These are phyloP conservation scores for Drosophila borealis DNA, from an alignment of 2,888 invertebrate genomes.

Conservation along the genomic window DNA sequence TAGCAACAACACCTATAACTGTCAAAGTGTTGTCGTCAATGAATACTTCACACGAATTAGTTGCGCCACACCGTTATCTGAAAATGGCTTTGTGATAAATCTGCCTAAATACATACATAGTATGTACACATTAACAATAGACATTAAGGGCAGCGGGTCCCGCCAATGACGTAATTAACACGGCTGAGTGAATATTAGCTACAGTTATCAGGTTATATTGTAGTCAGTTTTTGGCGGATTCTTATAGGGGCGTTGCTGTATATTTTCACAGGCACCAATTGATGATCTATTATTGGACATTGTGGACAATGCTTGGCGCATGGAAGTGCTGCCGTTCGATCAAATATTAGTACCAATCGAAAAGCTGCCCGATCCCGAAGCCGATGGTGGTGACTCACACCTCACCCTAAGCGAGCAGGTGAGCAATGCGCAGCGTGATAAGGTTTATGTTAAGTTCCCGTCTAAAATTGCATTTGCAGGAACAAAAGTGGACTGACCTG, in stretches of 20 bases:
- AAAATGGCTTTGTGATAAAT: slow-evolving; percentile 61
- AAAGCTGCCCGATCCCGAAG: slow-evolving; percentile 96
- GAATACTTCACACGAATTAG: slow-evolving; percentile 49
- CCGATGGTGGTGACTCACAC: slow-evolving; percentile 95
- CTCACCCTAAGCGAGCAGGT: slow-evolving; percentile 95
- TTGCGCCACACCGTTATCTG: slow-evolving; percentile 55
- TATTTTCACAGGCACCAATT: slow-evolving; percentile 75
- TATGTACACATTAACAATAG: slow-evolving; percentile 29
- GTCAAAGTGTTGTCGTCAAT: slow-evolving; percentile 9
- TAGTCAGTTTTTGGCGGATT: slow-evolving; percentile 10
- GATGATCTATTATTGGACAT: slow-evolving; percentile 85
- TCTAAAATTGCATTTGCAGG: slow-evolving; percentile 82
- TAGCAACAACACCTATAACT: not conserved
- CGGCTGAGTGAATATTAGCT: slow-evolving; percentile 2
- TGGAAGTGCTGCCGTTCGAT: slow-evolving; percentile 92
- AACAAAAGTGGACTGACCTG: slow-evolving; percentile 88
- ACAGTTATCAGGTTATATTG: slow-evolving; percentile 23
- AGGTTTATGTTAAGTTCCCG: slow-evolving; percentile 73
- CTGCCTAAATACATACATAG: slow-evolving; percentile 38
- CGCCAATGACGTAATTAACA: slow-evolving; percentile 59
- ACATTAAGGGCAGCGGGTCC: slow-evolving; percentile 11
- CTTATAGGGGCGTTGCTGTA: slow-evolving; percentile 52
- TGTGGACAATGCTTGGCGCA: slow-evolving; percentile 93
- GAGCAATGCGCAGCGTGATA: slow-evolving; percentile 86
- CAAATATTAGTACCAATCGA: slow-evolving; percentile 93